Base-by-base conservation (phyloP, 2,797 vertebrate species). In the Pelobates cultripes region DNA sequence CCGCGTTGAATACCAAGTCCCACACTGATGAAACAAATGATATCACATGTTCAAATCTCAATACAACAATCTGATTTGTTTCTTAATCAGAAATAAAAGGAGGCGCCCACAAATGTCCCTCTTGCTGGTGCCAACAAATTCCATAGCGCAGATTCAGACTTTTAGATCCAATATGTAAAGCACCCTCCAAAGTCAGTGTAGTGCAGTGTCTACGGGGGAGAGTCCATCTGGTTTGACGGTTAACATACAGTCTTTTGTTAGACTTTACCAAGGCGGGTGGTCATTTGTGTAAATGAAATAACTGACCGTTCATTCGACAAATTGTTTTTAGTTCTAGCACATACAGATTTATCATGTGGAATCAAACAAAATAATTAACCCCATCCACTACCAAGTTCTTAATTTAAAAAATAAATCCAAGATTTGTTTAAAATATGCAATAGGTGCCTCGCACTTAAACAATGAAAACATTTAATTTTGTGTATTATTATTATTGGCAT, bases 1-100 rank as follows among this genome's bases (percentile, higher is more conserved):
- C 71, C n/a, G 76, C 43, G 64, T 55, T 83, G 81, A 78, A 75
- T 83, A 78, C 76, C 51, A 79, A 74, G 81, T 78, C 81, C 76
- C 81, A 79, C 81, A 78, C 66, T 74, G 71, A 83, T 83, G 70
- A 78, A 74, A 83, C 81, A 83, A 78, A 83, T 83, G 53, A 78
- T 83, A 83, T 78, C 81, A 83, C 81, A 78, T 83, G 81, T 74
- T 74, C 57, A 82, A 73, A 78, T 63, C 76, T 74, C 66, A 63
- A 79, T 78, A 43, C 76, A 73, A 67, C 64, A 57, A 73, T 78
- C 15, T 70, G 66, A 75, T 63, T 83, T 75, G 70, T 83, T 67
- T 70, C 81, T 78, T 43, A 70, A 70, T 43, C 66, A 70, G 71
- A 61, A 77, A 79, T 53, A 78, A 53, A 64, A 66, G 40, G 64